These are phyloP conservation scores for Ranitomeya variabilis DNA, from an alignment of 2,113 vertebrate genomes.

Conservation along the genomic window DNA sequence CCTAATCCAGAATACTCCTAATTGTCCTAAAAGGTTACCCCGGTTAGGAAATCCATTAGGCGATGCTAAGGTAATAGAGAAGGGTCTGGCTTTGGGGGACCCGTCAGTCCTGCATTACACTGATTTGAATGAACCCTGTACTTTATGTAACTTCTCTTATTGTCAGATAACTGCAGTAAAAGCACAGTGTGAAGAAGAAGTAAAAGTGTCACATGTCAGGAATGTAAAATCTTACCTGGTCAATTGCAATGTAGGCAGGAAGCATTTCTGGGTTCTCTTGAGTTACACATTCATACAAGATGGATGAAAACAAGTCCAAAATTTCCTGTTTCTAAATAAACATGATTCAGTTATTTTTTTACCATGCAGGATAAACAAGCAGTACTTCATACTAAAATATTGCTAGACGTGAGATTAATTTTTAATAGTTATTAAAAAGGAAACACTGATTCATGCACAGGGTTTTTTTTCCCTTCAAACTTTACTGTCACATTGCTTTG, in stretches of 20 bases:
- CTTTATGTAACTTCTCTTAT: not conserved
- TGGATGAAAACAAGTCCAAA: constrained; percentile 87
- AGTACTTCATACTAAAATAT: not conserved
- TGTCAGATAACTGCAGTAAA: not conserved
- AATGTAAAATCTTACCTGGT: constrained; percentile 79
- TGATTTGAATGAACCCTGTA: too few relatives aligned
- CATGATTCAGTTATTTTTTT: not conserved
- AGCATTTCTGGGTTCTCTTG: constrained; percentile 98
- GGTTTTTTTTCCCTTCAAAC: too few relatives aligned
- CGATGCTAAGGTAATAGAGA: too few relatives aligned
- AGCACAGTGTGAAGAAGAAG: not conserved
- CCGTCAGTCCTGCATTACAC: too few relatives aligned
- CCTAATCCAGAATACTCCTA: too few relatives aligned
- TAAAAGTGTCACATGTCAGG: too few relatives aligned
- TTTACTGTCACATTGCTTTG: too few relatives aligned
- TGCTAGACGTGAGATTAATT: not conserved
- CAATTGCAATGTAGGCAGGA: constrained; percentile 91
- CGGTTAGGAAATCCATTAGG: too few relatives aligned
- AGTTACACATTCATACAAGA: constrained; percentile 94
- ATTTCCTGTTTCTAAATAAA: constrained; percentile 84
- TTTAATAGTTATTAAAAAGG: not conserved
- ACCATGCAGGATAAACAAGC: not conserved
- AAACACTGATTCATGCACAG: not conserved
- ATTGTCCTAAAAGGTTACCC: too few relatives aligned
- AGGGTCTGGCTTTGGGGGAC: too few relatives aligned